phyloP scores from a whole-genome alignment of 2,888 invertebrate genomes.

The Gandaritis pyraliata region DNA sequence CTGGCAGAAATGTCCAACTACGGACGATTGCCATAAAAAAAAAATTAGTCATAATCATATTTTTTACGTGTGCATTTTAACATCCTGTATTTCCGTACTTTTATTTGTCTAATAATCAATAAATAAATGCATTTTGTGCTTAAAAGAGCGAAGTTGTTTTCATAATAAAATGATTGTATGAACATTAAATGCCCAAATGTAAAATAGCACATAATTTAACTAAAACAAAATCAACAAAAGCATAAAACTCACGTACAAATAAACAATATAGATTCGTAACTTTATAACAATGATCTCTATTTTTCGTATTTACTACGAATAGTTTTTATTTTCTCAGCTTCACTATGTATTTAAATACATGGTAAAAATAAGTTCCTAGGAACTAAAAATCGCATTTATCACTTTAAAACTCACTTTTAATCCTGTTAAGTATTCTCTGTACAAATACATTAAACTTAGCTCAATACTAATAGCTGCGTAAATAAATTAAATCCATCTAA shows the following conservation, averaged over 20 bases:
- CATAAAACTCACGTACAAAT: conserved; percentile 10
- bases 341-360: conserved; percentile 20
- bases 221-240: conserved; percentile 31
- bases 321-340: neutral
- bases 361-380: conserved; percentile 10
- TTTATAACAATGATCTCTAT: conserved; percentile 11
- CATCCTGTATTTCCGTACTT: no score
- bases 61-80: no score
- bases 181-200: conserved; percentile 12
- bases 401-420: conserved; percentile 7
- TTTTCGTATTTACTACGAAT: conserved; percentile 3
- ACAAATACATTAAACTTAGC: conserved; percentile 26
- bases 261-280: conserved; percentile 9
- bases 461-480: conserved; percentile 17
- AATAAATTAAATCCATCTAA: conserved; percentile 12
- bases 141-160: conserved; percentile 12
- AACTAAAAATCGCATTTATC: neutral
- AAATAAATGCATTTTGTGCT: conserved; percentile 22
- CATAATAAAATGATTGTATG: conserved; percentile 5
- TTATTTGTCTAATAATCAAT: neutral
- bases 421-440: neutral
- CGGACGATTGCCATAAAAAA: no score
- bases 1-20: no score
- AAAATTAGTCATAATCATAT: no score
- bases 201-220: conserved; percentile 18